phyloP scores from a whole-genome alignment of 2,888 invertebrate species.

The Cephus spinipes region DNA sequence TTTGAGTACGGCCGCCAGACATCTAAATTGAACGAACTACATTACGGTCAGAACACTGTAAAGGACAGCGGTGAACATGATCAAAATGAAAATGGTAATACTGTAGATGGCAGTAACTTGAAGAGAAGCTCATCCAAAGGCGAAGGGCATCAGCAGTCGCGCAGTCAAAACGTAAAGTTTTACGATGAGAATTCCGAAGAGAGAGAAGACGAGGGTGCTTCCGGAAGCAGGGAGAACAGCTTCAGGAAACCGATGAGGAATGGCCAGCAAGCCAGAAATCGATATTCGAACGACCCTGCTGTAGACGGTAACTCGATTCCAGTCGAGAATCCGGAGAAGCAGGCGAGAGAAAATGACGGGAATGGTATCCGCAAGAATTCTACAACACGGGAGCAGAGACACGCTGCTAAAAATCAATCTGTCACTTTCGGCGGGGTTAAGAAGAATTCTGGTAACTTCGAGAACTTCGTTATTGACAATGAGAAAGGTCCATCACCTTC shows the following conservation, averaged over 20 bases:
- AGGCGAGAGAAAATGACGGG: not conserved
- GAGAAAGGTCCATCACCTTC: not conserved
- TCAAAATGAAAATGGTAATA: not conserved
- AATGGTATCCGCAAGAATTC: not conserved
- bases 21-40: not conserved
- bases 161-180: not conserved
- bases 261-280: not conserved
- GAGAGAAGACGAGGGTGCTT: not conserved
- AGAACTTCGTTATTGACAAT: not conserved
- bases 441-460: not conserved
- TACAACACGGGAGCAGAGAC: not conserved
- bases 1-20: conserved; percentile 15
- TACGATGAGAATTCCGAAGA: not conserved
- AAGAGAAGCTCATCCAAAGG: not conserved
- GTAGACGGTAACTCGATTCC: not conserved
- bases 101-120: not conserved
- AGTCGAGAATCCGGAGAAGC: not conserved
- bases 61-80: not conserved
- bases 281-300: not conserved
- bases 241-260: not conserved
- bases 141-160: not conserved
- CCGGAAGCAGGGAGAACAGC: not conserved
- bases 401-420: not conserved
- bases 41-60: not conserved
- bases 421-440: not conserved